Conservation (phyloP, 2,113 vertebrate species). For the human region GRCh38 chr5:173660501-173661000, state of each 20-base stretch:
- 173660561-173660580: neutral
- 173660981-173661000: neutral
- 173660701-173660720: neutral
- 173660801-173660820: neutral
- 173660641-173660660: neutral
- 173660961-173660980: neutral
- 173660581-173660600: neutral
- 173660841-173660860: neutral
- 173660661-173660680: no score
- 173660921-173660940: neutral
- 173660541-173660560: no score
- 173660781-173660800: neutral
- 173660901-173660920: neutral
- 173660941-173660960: neutral
- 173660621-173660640: neutral
- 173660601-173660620: neutral
- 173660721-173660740: neutral
- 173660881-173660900: neutral
- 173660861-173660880: fast-evolving
- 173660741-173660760: neutral
- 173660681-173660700: neutral
- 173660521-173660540: neutral
- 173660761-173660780: neutral
- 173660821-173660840: neutral
- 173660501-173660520: neutral